Evolutionary conservation across 2,113 vertebrate genomes (phyloP).

Genomic region (Manacus vitellinus): DNA sequence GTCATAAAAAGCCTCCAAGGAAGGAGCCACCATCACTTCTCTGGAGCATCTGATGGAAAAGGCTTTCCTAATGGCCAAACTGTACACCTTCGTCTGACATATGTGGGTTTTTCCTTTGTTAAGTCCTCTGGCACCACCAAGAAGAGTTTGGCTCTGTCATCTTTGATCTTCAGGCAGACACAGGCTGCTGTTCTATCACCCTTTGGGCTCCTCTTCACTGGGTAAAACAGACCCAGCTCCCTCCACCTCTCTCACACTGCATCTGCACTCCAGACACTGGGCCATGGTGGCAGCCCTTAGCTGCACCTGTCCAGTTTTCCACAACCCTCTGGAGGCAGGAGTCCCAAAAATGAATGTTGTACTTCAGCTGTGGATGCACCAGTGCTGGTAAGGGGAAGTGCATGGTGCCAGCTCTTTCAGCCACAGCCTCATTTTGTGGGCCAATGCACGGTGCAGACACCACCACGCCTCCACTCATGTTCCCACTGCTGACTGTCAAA

Average conservation of each 20-base stretch:
- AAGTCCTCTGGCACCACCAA: background rate
- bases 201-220: background rate
- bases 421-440: background rate
- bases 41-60: background rate
- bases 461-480: background rate
- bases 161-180: background rate
- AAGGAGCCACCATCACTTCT: background rate
- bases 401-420: background rate
- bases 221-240: background rate
- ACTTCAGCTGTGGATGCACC: background rate
- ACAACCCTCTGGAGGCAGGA: background rate
- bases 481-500: accelerated
- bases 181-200: background rate
- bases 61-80: background rate
- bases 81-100: background rate
- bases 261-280: background rate
- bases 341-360: background rate
- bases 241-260: accelerated
- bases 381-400: background rate
- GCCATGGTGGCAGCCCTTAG: background rate
- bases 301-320: background rate
- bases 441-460: background rate
- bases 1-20: background rate
- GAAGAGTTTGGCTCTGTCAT: background rate
- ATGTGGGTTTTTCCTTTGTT: background rate